Percentiles rank a stretch among this genome's conserved stretches.
Conservation (phyloP, 2,113 vertebrate genomes). For the Cryptotis parvus region DNA sequence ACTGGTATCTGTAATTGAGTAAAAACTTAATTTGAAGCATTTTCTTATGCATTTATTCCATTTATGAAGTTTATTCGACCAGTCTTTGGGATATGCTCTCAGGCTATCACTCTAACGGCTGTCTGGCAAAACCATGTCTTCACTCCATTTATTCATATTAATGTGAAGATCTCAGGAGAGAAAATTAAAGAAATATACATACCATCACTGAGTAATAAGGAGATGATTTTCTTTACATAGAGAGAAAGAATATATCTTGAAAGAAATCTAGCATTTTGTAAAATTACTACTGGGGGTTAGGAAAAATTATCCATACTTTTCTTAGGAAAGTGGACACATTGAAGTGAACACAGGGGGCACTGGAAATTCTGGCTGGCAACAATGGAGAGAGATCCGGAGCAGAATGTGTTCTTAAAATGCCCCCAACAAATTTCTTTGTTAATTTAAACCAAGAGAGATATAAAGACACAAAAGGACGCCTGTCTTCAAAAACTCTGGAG, state of each 20-base stretch:
- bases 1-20: neutral
- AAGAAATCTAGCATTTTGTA: neutral
- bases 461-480: too few relatives aligned
- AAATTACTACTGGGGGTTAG: neutral
- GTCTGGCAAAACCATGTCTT: neutral
- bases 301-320: neutral
- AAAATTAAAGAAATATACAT: neutral
- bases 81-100: neutral
- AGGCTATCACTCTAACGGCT: neutral
- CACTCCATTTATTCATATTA: neutral
- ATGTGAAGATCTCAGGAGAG: neutral
- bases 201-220: neutral
- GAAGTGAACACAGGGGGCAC: neutral
- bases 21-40: neutral
- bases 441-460: too few relatives aligned
- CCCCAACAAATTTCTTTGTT: neutral
- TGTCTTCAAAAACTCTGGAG: too few relatives aligned
- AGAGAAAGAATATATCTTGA: constrained; percentile 27
- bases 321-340: neutral
- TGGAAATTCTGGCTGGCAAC: neutral
- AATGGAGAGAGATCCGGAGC: neutral
- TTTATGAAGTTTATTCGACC: neutral
- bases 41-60: neutral
- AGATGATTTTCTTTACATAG: neutral
- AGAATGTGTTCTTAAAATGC: constrained; percentile 19